Conservation (phyloP, 2,888 invertebrate species). For the Seira musarum region DNA sequence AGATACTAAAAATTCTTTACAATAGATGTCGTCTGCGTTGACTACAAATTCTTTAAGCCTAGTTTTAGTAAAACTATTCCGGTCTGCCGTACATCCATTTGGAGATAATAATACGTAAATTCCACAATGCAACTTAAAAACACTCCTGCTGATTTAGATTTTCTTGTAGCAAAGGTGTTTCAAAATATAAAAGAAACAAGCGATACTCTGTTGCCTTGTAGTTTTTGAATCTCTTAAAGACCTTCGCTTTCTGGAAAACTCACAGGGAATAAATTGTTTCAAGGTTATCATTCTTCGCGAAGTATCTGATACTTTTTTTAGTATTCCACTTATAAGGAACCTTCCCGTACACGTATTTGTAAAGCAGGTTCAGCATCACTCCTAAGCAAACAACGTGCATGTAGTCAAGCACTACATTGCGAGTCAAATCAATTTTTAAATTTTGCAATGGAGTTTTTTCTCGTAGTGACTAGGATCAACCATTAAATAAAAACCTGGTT, state of each 20-base stretch:
- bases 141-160: background rate
- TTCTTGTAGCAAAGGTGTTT: background rate
- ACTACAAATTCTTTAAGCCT: too few species aligned
- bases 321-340: background rate
- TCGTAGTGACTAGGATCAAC: too few species aligned
- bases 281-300: background rate
- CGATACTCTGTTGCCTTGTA: background rate
- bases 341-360: background rate
- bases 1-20: slow-evolving; percentile 17
- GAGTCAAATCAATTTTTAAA: too few species aligned
- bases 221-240: background rate
- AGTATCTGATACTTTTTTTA: background rate
- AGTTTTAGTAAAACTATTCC: too few species aligned
- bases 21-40: too few species aligned
- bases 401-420: too few species aligned
- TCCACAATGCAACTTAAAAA: background rate
- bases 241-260: background rate
- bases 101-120: background rate
- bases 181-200: background rate
- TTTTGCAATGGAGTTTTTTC: too few species aligned
- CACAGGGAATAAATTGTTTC: background rate
- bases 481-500: too few species aligned
- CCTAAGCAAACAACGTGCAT: background rate
- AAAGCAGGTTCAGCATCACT: background rate
- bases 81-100: background rate